Percentiles rank a stretch among this genome's conserved stretches.
Evolutionary conservation across 2,888 invertebrate genomes (phyloP).

Genomic region (Cantharis rustica): DNA sequence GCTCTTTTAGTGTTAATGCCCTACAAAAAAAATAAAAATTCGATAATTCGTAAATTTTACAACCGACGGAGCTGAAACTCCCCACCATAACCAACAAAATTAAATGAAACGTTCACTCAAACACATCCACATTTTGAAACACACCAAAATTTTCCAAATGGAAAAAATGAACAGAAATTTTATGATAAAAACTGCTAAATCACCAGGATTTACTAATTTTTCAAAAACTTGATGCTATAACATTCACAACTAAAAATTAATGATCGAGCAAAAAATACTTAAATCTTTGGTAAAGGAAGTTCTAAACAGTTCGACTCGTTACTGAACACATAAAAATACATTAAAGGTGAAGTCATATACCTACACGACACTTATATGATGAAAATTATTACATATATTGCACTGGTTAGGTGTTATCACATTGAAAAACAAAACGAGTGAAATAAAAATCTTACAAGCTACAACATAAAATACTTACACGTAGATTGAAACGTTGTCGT

Average conservation of each 20-base stretch:
- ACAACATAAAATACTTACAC: neutral
- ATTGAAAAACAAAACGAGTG: conserved; percentile 5
- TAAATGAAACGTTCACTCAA: neutral
- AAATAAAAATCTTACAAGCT: neutral
- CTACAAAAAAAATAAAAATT: conserved; percentile 17
- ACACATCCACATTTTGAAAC: conserved; percentile 22
- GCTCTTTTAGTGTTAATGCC: conserved; percentile 28
- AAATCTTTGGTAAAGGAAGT: conserved; percentile 27
- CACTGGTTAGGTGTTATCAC: conserved; percentile 29
- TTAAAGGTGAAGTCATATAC: conserved; percentile 17
- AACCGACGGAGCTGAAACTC: conserved; percentile 1
- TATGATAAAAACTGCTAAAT: neutral
- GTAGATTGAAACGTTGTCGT: neutral
- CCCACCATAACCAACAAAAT: neutral
- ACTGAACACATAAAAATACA: conserved; percentile 12
- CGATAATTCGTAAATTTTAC: conserved; percentile 19
- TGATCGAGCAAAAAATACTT: conserved; percentile 12
- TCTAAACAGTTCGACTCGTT: conserved; percentile 14
- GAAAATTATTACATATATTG: conserved; percentile 20
- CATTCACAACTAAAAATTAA: neutral
- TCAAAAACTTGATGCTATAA: neutral
- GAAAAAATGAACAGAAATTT: neutral
- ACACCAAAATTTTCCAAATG: conserved; percentile 16
- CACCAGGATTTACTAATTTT: neutral
- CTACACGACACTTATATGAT: conserved; percentile 14